Evolutionary conservation across 1,140 invertebrate genomes (phyloP), one percentile per base, ranked within the genome.

Genomic region (Lordiphosa mommai): DNA sequence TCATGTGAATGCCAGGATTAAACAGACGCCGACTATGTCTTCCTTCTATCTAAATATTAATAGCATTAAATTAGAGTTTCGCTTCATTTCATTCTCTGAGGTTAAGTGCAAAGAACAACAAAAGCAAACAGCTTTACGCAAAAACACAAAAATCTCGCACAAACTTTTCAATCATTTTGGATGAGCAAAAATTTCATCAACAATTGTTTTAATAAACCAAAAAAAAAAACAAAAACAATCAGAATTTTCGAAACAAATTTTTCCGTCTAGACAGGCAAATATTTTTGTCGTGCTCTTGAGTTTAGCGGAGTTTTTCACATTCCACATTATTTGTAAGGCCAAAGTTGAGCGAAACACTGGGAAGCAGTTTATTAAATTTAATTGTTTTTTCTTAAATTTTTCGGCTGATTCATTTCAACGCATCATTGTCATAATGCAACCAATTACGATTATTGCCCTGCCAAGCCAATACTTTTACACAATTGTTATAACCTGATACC

Each of bases 141-240:
- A 43, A 23, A 43, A 30, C 16, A 14, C 29, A 13, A 36, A 17
- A 34, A 48, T 10, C 30, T 7, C 5, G 23, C 10, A 10, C 43
- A 46, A 46, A 46, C 10, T 46, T 46, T 46, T 46, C 43, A 27
- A 46, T 46, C 17, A 46, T 46, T 46, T 46, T 46, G 2, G 43
- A 6, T 14, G 12, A 29, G 10, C 10, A 27, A 43, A n/a, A 47
- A 33, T 32, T 47, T 47, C 16, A 13, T 34, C 48, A 66, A 61
- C 67, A 61, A 53, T 67, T 58, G 61, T 63, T 50, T 34, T 50
- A 58, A 55, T 68, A 67, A 66, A 52, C 61, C 61, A 61, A 52
- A 37, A 14, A 33, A 17, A 29, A 33, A 57, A 48, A 14, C 12
- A 17, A 10, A 16, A 20, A 43, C 12, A 32, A n/a, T n/a, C n/a